Evolutionary conservation across 2,797 vertebrate species (phyloP).

Genomic region (Nyctibius grandis): DNA sequence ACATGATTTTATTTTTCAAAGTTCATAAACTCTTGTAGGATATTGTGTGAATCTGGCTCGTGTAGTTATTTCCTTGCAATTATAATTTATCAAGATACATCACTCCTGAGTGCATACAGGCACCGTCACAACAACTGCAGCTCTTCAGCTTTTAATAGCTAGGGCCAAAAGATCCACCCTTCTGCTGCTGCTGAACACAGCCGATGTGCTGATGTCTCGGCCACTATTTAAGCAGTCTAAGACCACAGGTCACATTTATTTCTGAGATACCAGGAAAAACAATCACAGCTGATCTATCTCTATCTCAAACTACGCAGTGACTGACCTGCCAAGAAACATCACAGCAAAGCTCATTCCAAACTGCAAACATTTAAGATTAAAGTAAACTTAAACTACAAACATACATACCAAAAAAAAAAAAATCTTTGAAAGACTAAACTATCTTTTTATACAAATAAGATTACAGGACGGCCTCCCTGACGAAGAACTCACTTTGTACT

Average conservation of each 20-base stretch:
- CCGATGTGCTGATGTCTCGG: not conserved
- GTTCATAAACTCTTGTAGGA: not conserved
- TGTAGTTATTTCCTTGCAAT: not conserved
- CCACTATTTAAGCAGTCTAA: not conserved
- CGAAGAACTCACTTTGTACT: not conserved
- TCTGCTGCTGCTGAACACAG: not conserved
- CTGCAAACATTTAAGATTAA: not conserved
- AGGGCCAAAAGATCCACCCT: not conserved
- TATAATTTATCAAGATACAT: not conserved
- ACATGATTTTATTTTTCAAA: not conserved
- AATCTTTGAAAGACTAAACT: not conserved
- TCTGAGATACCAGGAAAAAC: not conserved
- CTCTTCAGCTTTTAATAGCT: not conserved
- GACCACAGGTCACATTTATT: not conserved
- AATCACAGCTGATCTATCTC: not conserved
- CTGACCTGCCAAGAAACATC: not conserved
- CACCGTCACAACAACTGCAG: not conserved
- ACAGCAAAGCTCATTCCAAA: not conserved
- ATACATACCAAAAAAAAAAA: not conserved
- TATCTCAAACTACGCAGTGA: not conserved
- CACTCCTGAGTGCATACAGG: not conserved
- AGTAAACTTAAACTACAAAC: not conserved
- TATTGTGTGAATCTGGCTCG: not conserved
- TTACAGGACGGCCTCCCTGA: not conserved
- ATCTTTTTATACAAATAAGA: not conserved